Evolutionary conservation across 92 coral and sea anemone species (phyloP), one percentile per base, ranked within the genome.

Genomic region (Paramuricea clavata): DNA sequence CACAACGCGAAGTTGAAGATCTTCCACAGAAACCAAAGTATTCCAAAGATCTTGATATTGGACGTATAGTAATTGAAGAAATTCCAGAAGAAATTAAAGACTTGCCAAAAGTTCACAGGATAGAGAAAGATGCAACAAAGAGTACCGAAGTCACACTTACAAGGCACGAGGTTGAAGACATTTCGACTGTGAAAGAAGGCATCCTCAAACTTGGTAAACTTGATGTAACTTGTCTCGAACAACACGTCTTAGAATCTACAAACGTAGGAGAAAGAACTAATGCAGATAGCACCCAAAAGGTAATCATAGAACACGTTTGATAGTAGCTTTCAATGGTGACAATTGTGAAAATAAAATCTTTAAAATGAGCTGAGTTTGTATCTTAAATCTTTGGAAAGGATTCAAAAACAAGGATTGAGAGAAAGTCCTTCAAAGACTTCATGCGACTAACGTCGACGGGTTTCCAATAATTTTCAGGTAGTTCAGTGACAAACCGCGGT

Each of bases 181-280:
- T 35, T 70, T 19, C 52, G 27, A 12, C 34, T 42, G 32, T 73
- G 5, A 73, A 42, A 73, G 59, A 73, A 5, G 79, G 41, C 2
- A 33, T 73, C 30, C 15, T 73, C 13, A 73, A 73, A 73, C 33
- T 73, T 10, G 79, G 79, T 0, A 73, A 73, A 42, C 79, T 73
- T 4, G 79, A 42, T 25, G 30, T 73, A 39, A 42, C 59, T 19
- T 49, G 30, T 16, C 56, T 19, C 6, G 79, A 73, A n/a, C 41
- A 73, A n/a, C 28, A 28, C 16, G 19, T 27, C 41, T 12, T 26
- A 26, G 28, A 73, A n/a, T 25, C 60, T 12, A 73, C 13, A 73
- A 13, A 12, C 3, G 59, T n/a, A 5, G 33, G 41, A 44, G 57
- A 73, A 73, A 54, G 26, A 13, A 54, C 62, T 3, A 10, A 21